phyloP scores from a whole-genome alignment of 2,113 vertebrate species.

The Macaca nemestrina region DNA sequence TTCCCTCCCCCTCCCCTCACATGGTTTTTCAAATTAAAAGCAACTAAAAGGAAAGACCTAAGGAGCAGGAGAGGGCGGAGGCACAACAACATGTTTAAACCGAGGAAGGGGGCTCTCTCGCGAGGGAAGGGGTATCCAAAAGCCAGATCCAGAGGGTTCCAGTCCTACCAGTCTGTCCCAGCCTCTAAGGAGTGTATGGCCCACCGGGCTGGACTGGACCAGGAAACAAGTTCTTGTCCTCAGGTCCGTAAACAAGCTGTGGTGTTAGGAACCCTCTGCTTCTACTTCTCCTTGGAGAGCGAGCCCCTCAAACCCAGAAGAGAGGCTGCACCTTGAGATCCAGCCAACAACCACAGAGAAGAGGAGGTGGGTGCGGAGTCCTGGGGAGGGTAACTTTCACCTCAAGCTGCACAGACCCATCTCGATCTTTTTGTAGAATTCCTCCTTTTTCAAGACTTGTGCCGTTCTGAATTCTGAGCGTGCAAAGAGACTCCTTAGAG shows the following conservation, averaged over 20 bases:
- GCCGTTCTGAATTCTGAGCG: background rate
- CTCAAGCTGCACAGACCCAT: background rate
- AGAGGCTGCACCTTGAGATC: background rate
- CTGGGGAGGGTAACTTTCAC: background rate
- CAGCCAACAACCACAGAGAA: background rate
- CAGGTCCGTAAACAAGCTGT: background rate
- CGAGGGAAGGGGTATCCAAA: background rate
- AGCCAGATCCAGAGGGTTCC: background rate
- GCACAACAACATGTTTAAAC: too few species aligned
- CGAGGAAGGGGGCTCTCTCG: background rate
- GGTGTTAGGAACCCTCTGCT: background rate
- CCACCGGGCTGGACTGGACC: background rate
- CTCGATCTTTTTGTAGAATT: background rate
- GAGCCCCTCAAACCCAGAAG: background rate
- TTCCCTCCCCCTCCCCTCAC: background rate
- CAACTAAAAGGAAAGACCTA: constrained; percentile 24
- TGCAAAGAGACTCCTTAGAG: background rate
- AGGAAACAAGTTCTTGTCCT: too few species aligned
- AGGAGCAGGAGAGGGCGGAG: background rate
- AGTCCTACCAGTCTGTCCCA: background rate
- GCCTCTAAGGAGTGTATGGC: background rate
- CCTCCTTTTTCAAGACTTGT: background rate
- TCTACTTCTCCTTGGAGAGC: background rate
- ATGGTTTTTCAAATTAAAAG: constrained; percentile 77
- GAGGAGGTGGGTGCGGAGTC: background rate